phyloP scores from a whole-genome alignment of 1,140 invertebrate species.

The Aphelenchoides fujianensis region DNA sequence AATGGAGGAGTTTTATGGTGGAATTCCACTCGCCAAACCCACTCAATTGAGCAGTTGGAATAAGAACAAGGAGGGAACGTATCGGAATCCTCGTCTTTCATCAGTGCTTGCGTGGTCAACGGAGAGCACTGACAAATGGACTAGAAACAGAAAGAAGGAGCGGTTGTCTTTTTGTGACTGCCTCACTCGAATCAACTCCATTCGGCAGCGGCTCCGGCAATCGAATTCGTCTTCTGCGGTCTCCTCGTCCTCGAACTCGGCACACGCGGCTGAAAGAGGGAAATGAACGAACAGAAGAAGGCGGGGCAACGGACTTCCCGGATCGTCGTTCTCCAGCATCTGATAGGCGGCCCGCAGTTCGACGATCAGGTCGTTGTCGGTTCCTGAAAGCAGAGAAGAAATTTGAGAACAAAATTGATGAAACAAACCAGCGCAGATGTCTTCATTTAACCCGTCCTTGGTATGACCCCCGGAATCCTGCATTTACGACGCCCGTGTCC shows the following conservation, averaged over 20 bases:
- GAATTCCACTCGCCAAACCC: too few relatives aligned
- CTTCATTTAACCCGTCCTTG: too few relatives aligned
- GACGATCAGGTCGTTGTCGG: constrained; percentile 54
- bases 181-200: constrained; percentile 51
- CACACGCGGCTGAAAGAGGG: too few relatives aligned
- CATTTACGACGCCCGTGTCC: too few relatives aligned
- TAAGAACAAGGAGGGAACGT: constrained; percentile 48
- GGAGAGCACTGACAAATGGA: constrained; percentile 42
- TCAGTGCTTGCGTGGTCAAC: constrained; percentile 37
- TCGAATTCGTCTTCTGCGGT: constrained; percentile 57
- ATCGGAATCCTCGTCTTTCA: constrained; percentile 28
- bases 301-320: too few relatives aligned
- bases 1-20: too few relatives aligned
- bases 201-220: constrained; percentile 54
- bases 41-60: constrained; percentile 30
- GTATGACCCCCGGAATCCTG: too few relatives aligned
- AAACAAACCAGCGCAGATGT: too few relatives aligned
- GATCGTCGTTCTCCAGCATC: constrained; percentile 60
- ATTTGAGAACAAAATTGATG: too few relatives aligned
- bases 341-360: constrained; percentile 59
- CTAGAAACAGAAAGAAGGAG: background rate
- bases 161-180: too few relatives aligned
- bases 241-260: constrained; percentile 48
- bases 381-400: too few relatives aligned
- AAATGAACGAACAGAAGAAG: too few relatives aligned